Evolutionary conservation across 2,797 vertebrate genomes (phyloP), one percentile per base, ranked within the genome.

Genomic region (Clarias platycephalus): DNA sequence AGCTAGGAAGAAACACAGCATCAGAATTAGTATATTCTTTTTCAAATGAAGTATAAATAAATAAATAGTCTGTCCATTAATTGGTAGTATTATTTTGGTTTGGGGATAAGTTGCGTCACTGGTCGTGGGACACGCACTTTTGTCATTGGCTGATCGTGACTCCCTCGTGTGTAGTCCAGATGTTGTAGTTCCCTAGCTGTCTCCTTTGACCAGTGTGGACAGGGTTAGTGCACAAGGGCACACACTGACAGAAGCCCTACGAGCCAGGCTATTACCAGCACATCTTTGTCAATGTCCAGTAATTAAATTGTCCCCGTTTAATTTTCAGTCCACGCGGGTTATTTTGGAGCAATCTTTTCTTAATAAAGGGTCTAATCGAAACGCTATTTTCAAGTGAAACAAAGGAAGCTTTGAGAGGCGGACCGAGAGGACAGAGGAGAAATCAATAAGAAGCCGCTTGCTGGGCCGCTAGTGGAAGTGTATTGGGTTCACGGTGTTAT

Each of bases 401-500:
- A 88, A 89, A 90, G 84, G 88, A 88, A 88, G 87, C 90, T 87
- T 84, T 85, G 89, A 92, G 90, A 94, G 90, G 89, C 90, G 91
- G 88, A 80, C 89, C 88, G 87, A 91, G 90, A 86, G 60, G 86
- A 83, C 87, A 89, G 90, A 87, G 83, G 85, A 86, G 83, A 87
- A 93, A 94, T 95, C 94, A 92, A 95, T 95, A 88, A 77, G 75
- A 86, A 89, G 89, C 2, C 91, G 93, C 94, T 93, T 94, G 94
- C 94, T 95, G 93, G 90, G 91, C 92, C 92, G 90, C 93, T 93
- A 93, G 93, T 94, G 92, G 93, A 92, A 93, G 95, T 95, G 92
- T 95, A 94, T 94, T 93, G 94, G 94, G 93, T 95, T 95, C 95
- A 94, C 86, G 93, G 89, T 94, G 94, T 95, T 94, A 93, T 93